Percentiles rank a stretch among this genome's conserved stretches.
phyloP scores from a whole-genome alignment of 2,113 vertebrate genomes.

The Heptranchias perlo region DNA sequence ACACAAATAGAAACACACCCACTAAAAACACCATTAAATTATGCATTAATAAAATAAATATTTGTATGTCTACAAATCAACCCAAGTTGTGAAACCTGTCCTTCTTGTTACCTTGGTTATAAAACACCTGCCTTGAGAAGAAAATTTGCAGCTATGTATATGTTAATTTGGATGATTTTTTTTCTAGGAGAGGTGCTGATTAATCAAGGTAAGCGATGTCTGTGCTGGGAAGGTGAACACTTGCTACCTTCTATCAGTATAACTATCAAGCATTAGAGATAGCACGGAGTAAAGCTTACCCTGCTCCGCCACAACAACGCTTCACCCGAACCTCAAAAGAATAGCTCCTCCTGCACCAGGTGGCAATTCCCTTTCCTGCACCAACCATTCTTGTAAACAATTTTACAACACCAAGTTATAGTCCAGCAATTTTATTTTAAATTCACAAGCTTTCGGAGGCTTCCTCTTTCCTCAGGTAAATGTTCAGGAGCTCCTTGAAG shows the following conservation, averaged over 20 bases:
- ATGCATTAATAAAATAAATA: conserved; percentile 8
- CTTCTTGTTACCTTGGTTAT: not conserved
- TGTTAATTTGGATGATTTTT: not conserved
- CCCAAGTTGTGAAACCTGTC: not conserved
- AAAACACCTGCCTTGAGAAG: not conserved
- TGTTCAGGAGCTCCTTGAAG: too few relatives aligned
- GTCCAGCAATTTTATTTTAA: too few relatives aligned
- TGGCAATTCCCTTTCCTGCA: not conserved
- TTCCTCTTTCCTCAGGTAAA: too few relatives aligned
- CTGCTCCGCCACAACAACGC: not conserved
- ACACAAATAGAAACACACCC: not conserved
- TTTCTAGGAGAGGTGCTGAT: not conserved
- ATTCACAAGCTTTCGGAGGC: too few relatives aligned
- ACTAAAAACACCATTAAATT: not conserved
- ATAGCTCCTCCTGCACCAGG: not conserved
- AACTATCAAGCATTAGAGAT: not conserved
- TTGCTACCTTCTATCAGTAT: not conserved
- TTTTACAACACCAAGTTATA: too few relatives aligned
- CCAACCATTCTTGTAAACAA: not conserved
- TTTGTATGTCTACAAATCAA: not conserved
- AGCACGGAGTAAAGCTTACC: not conserved
- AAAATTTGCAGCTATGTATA: not conserved
- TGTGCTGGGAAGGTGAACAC: not conserved
- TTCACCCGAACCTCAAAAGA: not conserved
- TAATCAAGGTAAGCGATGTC: not conserved